Base-by-base conservation (phyloP, 2,888 invertebrate genomes). In the Dicyrtomina minuta region DNA sequence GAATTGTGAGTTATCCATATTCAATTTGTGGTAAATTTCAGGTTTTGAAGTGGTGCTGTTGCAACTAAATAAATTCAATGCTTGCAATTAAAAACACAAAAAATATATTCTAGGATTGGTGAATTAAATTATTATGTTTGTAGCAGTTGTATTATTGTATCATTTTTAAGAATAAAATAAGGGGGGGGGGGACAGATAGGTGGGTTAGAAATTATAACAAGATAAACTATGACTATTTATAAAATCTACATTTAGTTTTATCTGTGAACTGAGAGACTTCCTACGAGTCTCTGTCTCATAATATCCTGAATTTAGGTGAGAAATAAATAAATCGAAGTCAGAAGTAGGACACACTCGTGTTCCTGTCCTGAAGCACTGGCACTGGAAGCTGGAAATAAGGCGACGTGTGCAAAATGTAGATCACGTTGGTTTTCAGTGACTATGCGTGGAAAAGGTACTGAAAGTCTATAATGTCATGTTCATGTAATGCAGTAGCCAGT, bases 1-100 rank as follows among this genome's bases (percentile, higher is more conserved):
- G 88, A 81, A 74, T 33, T 33, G 33, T 33, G 33, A 33, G 83
- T 80, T 61, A 17, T 60, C 64, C 69, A 69, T 69, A 17, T 26
- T 62, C 8, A 44, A 2, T 33, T 33, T 33, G 33, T 33, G 33
- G n/a, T n/a, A n/a, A n/a, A 33, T 33, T 33, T 33, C 33, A 33
- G 33, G 8, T 33, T 33, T 33, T 33, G 33, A 33, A 33, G 33
- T 33, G 4, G 33, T 33, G 33, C 33, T 33, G 33, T 33, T n/a
- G 33, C 4, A 33, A 33, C 4, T 33, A 33, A 33, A 8, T 33
- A n/a, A n/a, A n/a, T 33, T 33, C 3, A 33, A 33, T 33, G 8
- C 4, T 33, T 33, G 8, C 4, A 33, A 5, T 33, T 33, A 33
- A 33, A 33, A n/a, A n/a, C n/a, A n/a, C n/a, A n/a, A n/a, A n/a